Base-by-base conservation (phyloP, 92 coral and sea anemone genomes). In the Palythoa grandiflora region DNA sequence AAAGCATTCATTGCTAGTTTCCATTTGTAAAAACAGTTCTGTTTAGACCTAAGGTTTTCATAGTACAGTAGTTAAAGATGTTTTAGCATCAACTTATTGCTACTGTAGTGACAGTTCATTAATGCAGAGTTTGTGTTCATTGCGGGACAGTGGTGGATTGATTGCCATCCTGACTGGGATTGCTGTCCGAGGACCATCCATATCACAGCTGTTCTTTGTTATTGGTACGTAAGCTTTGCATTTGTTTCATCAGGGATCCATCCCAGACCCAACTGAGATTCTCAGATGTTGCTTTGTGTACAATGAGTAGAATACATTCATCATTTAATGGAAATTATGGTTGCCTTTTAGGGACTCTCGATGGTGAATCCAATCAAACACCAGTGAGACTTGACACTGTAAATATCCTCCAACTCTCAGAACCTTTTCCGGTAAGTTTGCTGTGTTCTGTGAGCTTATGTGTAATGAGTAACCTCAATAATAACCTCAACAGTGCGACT, bases 121-220 rank as follows among this genome's bases (percentile, higher is more conserved):
- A 50, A 38, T 5, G 20, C 3, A 19, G 2, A 17, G 16, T 74
- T 75, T 37, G 12, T n/a, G 38, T 17, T 52, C 28, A 8, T 71
- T 21, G 16, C 79, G 87, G n/a, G 28, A 28, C n/a, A 95, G 96
- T 68, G 90, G 92, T 84, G 91, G 92, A 63, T 48, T 81, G 48
- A 80, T 93, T 74, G 87, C 91, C 40, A 87, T 95, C 16, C 90
- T 95, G 63, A 94, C 98, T 75, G 98, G 94, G 28, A 92, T 95
- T 78, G 89, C 92, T 38, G 78, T 91, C 52, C 83, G 87, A 75
- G 92, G 93, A 12, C 93, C 89, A 37, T 87, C 87, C 19, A 90
- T 77, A 52, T 71, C 89, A 9, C 92, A 89, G 21, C 89, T 95
- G 70, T 89, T 91, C 72, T 95, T 93, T 80, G 77, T 94, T 75